Base-by-base conservation (phyloP, 2,113 vertebrate species). In the Cranoglanis bouderius region DNA sequence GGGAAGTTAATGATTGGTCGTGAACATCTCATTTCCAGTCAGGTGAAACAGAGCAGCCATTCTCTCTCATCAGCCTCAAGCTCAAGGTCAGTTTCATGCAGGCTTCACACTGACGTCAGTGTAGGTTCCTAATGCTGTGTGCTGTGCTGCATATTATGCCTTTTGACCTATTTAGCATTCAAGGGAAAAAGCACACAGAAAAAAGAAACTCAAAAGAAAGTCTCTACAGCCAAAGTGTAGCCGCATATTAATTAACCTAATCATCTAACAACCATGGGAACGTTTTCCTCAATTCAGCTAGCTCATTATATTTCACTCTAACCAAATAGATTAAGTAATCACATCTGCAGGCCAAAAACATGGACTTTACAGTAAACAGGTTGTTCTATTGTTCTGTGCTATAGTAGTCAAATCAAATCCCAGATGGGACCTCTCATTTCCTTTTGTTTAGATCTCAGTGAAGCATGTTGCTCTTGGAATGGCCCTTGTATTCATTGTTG, bases 21-120 rank as follows among this genome's bases (percentile, higher is more conserved):
- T 82, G 84, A 87, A 86, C 51, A 74, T 88, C 87, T 88, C 61
- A 65, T 82, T 90, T 90, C 87, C 84, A 90, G 70, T 86, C 89
- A 90, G 85, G 72, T 88, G 90, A 84, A 91, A 91, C 90, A 91
- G 87, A 90, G 88, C 74, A 35, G 80, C 84, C 55, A 88, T 91
- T 90, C 80, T 90, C 87, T 90, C 40, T 90, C 72, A 90, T 87
- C 90, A 86, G 84, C 80, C 87, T 81, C 67, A 46, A 51, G 80
- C 89, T 90, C 90, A 91, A 91, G 89, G 89, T 91, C 90, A 91
- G 90, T 90, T 91, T 88, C 84, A 43, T 88, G 85, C 88, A 82
- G 51, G 46, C 90, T 91, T 91, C 87, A 84, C 85, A 85, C 51
- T 91, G 90, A 91, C 90, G 89, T 91, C 86, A 92, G 13, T 77